Evolutionary conservation across 37 sponge, comb jelly and placozoan genomes (phyloP), one percentile per base, ranked within the genome.

Genomic region (Halichondria panicea): DNA sequence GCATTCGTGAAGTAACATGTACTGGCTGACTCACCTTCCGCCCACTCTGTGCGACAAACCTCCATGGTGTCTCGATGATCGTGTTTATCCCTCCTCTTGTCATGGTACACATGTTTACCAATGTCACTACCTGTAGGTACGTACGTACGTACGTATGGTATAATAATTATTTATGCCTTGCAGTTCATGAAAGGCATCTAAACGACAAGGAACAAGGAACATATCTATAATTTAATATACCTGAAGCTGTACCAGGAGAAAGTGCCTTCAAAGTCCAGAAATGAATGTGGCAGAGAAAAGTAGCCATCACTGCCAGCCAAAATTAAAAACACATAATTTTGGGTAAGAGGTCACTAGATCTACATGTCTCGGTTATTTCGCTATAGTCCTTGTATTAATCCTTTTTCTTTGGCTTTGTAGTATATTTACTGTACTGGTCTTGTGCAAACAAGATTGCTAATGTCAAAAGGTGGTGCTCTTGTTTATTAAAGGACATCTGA

Each of bases 261-360:
- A 86, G 81, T 9, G 87, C 67, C 27, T 79, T 79, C 38, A 86
- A 45, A 0, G 81, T 86, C 87, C 87, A 86, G 75, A 86, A 86
- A 53, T 86, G 87, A 39, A 86, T 36, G 40, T 86, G 80, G 48
- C 79, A 85, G 6, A 85, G 73, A 2, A 85, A 24, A 32, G 73
- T 71, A 19, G 33, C 73, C 73, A 72, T 72, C 1, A 0, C n/a
- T 22, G n/a, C n/a, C n/a, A n/a, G n/a, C n/a, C n/a, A n/a, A n/a
- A n/a, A n/a, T n/a, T n/a, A n/a, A n/a, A n/a, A n/a, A n/a, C n/a
- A n/a, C n/a, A n/a, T n/a, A n/a, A n/a, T n/a, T n/a, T n/a, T n/a
- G n/a, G n/a, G n/a, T n/a, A n/a, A n/a, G n/a, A n/a, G n/a, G n/a
- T n/a, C n/a, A n/a, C n/a, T n/a, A n/a, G n/a, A n/a, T n/a, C n/a